Conservation (phyloP, 2,797 vertebrate genomes). For the Coendou prehensilis region DNA sequence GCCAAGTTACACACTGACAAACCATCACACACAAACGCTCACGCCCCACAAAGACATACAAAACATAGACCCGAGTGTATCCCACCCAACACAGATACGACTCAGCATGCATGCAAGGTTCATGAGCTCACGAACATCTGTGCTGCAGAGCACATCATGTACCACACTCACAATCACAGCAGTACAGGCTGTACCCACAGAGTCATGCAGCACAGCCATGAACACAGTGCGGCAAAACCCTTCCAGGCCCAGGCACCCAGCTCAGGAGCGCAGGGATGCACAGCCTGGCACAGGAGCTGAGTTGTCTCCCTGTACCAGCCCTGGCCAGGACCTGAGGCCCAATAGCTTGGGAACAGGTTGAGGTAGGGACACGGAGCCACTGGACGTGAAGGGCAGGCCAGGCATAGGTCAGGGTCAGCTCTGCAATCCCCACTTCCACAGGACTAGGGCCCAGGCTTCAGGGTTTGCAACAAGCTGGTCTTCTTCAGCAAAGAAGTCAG, state of each 20-base stretch:
- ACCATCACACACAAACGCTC: conserved; percentile 34
- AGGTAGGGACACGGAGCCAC: background rate
- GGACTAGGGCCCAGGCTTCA: background rate
- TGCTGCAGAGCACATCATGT: background rate
- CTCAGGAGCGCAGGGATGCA: background rate
- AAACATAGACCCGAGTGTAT: background rate
- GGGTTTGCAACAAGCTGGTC: background rate
- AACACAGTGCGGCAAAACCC: background rate
- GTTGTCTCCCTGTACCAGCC: background rate
- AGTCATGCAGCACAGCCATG: background rate
- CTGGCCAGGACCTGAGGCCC: background rate
- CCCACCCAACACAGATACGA: background rate
- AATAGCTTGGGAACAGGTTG: background rate
- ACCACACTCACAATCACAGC: background rate
- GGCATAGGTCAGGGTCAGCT: background rate
- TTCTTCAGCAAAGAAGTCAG: background rate
- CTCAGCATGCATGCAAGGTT: background rate
- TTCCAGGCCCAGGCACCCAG: background rate
- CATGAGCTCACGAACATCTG: background rate
- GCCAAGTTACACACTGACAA: conserved; percentile 63
- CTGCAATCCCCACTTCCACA: background rate
- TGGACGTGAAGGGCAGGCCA: background rate
- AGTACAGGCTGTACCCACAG: background rate
- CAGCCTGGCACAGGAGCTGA: background rate
- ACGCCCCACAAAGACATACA: conserved; percentile 29